Percentiles rank a stretch among this genome's conserved stretches.
phyloP scores from a whole-genome alignment of 2,888 invertebrate genomes.

The Drosophila stalkeri region DNA sequence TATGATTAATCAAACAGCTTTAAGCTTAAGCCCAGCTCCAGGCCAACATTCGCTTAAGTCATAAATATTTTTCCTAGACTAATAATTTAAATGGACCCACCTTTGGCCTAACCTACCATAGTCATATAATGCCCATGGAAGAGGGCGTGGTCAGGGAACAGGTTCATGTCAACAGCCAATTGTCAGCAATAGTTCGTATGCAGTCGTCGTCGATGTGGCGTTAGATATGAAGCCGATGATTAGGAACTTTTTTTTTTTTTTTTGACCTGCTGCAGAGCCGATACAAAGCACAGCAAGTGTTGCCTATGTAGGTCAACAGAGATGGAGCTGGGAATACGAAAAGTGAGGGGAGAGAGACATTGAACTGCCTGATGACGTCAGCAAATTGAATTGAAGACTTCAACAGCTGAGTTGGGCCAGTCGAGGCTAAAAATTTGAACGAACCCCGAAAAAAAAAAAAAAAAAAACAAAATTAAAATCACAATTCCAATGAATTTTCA shows the following conservation, averaged over 20 bases:
- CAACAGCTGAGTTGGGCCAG: conserved; percentile 15
- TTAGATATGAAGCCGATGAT: conserved; percentile 22
- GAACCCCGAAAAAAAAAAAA: conserved; percentile 17
- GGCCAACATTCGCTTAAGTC: neutral
- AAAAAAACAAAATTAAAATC: conserved; percentile 26
- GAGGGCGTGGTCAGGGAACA: conserved; percentile 23
- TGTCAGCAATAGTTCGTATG: conserved; percentile 19
- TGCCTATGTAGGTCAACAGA: conserved; percentile 40
- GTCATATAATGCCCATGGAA: conserved; percentile 2
- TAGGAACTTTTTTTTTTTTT: neutral
- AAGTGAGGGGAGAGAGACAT: conserved; percentile 2
- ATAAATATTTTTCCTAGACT: neutral
- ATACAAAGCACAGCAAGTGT: conserved; percentile 17
- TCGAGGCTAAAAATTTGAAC: conserved; percentile 42
- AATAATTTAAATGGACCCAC: neutral
- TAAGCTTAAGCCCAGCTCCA: neutral
- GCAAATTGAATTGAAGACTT: conserved; percentile 24
- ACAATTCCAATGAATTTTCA: conserved; percentile 51
- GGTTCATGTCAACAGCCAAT: conserved; percentile 31
- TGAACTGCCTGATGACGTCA: conserved; percentile 55
- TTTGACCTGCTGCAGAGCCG: conserved; percentile 25
- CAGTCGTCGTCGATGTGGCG: conserved; percentile 31
- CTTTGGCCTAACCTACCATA: neutral
- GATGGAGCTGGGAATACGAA: neutral
- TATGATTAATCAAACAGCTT: neutral